Conservation (phyloP, 2,888 invertebrate species). For the Torymus auratus region DNA sequence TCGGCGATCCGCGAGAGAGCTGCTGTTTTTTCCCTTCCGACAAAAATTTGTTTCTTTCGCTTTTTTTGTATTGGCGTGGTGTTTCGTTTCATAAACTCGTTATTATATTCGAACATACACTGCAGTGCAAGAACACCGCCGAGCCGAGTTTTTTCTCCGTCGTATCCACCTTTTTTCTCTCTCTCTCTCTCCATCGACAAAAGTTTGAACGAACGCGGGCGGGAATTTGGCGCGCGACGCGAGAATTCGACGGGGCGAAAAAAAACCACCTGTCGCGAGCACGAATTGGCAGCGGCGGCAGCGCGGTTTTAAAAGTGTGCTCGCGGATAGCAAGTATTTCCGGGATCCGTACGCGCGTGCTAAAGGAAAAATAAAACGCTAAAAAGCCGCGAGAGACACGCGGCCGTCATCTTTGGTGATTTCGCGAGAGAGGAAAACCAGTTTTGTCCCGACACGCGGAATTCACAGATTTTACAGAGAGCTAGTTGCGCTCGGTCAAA, state of each 20-base stretch:
- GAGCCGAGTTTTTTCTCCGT: no score
- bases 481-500: conserved; percentile 48
- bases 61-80: no score
- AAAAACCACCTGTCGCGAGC: conserved; percentile 34
- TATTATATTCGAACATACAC: no score
- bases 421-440: conserved; percentile 57
- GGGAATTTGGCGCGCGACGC: background rate
- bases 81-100: no score
- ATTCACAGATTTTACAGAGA: conserved; percentile 59
- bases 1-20: background rate
- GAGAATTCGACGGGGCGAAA: conserved; percentile 9
- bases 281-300: conserved; percentile 6
- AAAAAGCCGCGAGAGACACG: background rate
- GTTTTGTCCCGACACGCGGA: conserved; percentile 53
- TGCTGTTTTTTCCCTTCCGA: no score
- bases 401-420: conserved; percentile 33
- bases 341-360: conserved; percentile 8
- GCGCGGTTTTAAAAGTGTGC: conserved; percentile 4
- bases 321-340: background rate
- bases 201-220: background rate
- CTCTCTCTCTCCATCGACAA: background rate
- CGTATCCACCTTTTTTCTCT: background rate
- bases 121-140: no score
- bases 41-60: no score
- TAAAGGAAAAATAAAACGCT: conserved; percentile 35